Base-by-base conservation (phyloP, 2,888 invertebrate genomes). In the Harpagoxenus sublaevis region DNA sequence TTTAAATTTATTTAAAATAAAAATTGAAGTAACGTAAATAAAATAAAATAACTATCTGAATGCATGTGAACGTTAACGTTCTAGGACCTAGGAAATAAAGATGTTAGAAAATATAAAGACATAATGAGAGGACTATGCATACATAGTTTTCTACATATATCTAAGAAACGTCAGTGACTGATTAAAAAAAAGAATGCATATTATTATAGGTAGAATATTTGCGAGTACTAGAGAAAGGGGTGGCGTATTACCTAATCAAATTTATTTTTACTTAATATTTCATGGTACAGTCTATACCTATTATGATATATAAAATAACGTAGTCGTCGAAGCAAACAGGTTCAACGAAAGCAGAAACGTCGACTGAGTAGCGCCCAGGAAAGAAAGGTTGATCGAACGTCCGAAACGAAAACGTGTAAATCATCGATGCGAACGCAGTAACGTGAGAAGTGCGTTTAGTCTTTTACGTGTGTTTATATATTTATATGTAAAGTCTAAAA, bases 251-350 rank as follows among this genome's bases (percentile, higher is more conserved):
- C 94, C 95, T 95, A 95, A 95, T 95, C 94, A 95, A 95, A 95
- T 95, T 94, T 95, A 95, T 95, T 95, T 94, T 95, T 93, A 94
- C 94, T 94, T 95, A 94, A 94, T 94, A 94, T 95, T 94, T 95
- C 95, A 94, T 95, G 94, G 93, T 95, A 95, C 95, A 95, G 94
- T 95, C 94, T 95, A 95, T 94, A 93, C 91, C 94, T 95, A 95
- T 94, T 93, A 94, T 93, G 94, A 95, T 94, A 93, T 94, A 94
- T 93, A 95, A 94, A 95, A 94, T 94, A 95, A 95, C 94, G 93
- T 93, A 94, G 94, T 94, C 92, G 92, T 92, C 92, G 89, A 94
- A 93, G 92, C 92, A 94, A 92, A 91, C 86, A 88, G 89, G 85
- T 89, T 86, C 88, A 90, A 91, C 90, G 90, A 89, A 89, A 87